Base-by-base conservation (phyloP, 2,113 vertebrate species). In the Meles meles region DNA sequence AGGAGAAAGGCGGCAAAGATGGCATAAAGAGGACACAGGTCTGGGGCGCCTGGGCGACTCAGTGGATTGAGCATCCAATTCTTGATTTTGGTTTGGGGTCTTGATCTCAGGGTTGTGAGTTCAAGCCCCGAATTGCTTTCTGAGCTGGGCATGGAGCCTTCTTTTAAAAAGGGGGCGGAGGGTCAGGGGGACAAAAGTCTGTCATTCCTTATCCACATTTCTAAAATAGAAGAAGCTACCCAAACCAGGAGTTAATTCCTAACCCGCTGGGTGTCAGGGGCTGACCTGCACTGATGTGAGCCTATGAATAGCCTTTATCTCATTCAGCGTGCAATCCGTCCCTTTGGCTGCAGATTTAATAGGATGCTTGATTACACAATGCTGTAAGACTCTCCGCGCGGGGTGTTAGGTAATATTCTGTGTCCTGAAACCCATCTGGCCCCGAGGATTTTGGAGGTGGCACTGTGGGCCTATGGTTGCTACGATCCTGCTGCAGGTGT, bases 261-360 rank as follows among this genome's bases (percentile, higher is more conserved):
- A 82, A 76, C 74, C 57, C 67, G 7, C 1, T 59, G n/a, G n/a
- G 31, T 90, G 84, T 90, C 44, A 37, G 88, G 77, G 34, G 39
- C 61, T 63, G 85, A 80, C 91, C 83, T 59, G 87, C 93, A 49
- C 47, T 39, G 37, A 86, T 34, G 49, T 49, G 63, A 76, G 11
- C 34, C 90, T 96, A 93, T 96, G 96, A 80, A 96, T 93, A 96
- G 88, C 7, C 72, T 72, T 92, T 20, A 44, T 65, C 80, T 97
- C 93, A 65, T 81, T 47, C 95, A 8, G 1, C 34, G 84, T 49
- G 49, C 44, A 15, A 34, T 27, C 77, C 27, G 5, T 52, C 47
- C 63, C 61, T 92, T 83, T 39, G 87, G 91, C 96, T 90, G 61
- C 82, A 94, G 88, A 96, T 88, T 88, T 88, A 80, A 37, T 88